Percentiles rank a stretch among this genome's conserved stretches.
These are phyloP conservation scores for Galleria mellonella DNA, from an alignment of 1,140 invertebrate species.

Conservation along the genomic window DNA sequence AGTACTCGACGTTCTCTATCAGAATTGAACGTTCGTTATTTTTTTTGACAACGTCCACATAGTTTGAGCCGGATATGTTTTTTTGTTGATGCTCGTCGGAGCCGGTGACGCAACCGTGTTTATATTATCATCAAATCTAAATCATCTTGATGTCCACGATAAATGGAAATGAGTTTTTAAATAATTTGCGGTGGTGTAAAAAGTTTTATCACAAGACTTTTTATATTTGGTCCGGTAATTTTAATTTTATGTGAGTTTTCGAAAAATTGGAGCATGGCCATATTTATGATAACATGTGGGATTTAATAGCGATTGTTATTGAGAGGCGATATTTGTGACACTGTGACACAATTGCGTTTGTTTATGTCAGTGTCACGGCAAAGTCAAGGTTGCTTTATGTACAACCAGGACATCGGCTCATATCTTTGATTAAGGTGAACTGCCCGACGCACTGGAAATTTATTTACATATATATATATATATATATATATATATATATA, in stretches of 20 bases:
- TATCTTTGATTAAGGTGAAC: too few species aligned
- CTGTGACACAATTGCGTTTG: too few species aligned
- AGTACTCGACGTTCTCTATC: too few species aligned
- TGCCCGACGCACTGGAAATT: too few species aligned
- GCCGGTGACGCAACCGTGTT: slow-evolving; percentile 47
- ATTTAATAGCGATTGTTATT: too few species aligned
- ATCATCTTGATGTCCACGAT: slow-evolving; percentile 25
- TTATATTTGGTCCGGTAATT: slow-evolving; percentile 9
- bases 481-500: too few species aligned
- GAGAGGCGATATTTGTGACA: too few species aligned
- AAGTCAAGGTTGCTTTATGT: too few species aligned
- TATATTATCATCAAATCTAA: slow-evolving; percentile 35
- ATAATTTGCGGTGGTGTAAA: slow-evolving; percentile 4
- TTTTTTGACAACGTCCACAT: slow-evolving; percentile 15
- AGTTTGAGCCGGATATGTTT: slow-evolving; percentile 52
- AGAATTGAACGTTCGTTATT: slow-evolving; percentile 13
- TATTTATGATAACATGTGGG: too few species aligned
- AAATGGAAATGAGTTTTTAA: slow-evolving; percentile 29
- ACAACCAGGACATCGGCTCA: too few species aligned
- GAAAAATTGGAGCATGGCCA: not conserved
- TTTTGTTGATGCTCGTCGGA: slow-evolving; percentile 40
- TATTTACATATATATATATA: too few species aligned
- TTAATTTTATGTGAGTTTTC: not conserved
- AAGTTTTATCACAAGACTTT: slow-evolving; percentile 1
- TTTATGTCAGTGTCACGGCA: too few species aligned